These are phyloP conservation scores for Stenolophus ochropezus DNA, from an alignment of 2,888 invertebrate species.

Conservation along the genomic window DNA sequence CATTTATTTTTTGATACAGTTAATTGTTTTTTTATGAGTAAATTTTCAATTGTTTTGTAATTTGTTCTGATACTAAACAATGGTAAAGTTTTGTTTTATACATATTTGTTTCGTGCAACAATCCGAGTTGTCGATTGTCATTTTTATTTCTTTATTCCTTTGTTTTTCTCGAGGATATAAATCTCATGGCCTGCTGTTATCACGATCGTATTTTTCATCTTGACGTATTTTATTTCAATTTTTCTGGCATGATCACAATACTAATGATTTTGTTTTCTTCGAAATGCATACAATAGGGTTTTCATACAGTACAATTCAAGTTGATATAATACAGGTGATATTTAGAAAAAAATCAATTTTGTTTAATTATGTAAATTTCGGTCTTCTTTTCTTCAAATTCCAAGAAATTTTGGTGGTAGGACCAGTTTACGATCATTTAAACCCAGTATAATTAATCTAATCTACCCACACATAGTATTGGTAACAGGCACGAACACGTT, in stretches of 20 bases:
- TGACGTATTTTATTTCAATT: conserved; percentile 24
- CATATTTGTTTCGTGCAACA: conserved; percentile 6
- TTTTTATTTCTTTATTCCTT: conserved; percentile 24
- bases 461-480: conserved; percentile 21
- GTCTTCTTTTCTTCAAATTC: neutral
- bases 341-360: neutral
- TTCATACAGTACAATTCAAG: no score
- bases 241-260: conserved; percentile 24
- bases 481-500: neutral
- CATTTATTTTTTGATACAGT: no score
- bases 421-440: conserved; percentile 19
- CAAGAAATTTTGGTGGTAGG: neutral
- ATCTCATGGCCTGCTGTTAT: conserved; percentile 28
- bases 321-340: neutral
- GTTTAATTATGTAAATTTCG: neutral
- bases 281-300: neutral
- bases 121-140: conserved; percentile 1
- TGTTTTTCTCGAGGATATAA: conserved; percentile 27
- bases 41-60: no score
- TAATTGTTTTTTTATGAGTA: no score
- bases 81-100: conserved; percentile 1
- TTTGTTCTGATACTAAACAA: no score
- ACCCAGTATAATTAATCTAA: conserved; percentile 6
- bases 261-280: conserved; percentile 23
- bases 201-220: conserved; percentile 25